Evolutionary conservation across 2,888 invertebrate species (phyloP).

Genomic region (Luperina testacea): DNA sequence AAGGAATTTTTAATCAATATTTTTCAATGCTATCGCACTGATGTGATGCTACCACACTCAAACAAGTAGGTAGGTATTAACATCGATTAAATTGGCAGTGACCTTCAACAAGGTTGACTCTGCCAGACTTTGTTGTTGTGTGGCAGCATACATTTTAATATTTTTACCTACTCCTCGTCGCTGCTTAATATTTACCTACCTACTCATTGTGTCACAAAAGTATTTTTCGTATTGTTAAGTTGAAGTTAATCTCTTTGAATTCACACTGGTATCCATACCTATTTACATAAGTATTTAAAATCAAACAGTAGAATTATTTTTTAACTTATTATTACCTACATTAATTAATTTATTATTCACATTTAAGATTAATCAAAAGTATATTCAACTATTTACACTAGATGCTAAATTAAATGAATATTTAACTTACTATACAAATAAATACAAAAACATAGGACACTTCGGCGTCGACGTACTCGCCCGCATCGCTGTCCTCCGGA

Average conservation of each 20-base stretch:
- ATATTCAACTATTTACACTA: too few species aligned
- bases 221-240: neutral
- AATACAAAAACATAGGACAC: too few species aligned
- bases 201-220: conserved; percentile 10
- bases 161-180: conserved; percentile 23
- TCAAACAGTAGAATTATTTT: too few species aligned
- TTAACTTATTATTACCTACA: too few species aligned
- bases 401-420: too few species aligned
- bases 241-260: conserved; percentile 5
- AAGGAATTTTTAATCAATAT: neutral
- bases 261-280: neutral
- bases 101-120: conserved; percentile 51
- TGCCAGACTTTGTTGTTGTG: neutral
- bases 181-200: conserved; percentile 16
- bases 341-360: too few species aligned
- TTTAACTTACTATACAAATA: too few species aligned
- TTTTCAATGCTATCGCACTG: neutral
- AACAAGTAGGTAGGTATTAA: conserved; percentile 8
- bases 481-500: too few species aligned
- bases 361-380: too few species aligned
- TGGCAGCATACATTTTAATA: conserved; percentile 43
- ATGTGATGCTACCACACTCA: conserved; percentile 3
- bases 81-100: conserved; percentile 27
- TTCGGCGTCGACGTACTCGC: too few species aligned
- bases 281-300: neutral